Evolutionary conservation across 2,888 invertebrate genomes (phyloP).

Genomic region (Nomada hirtipes): DNA sequence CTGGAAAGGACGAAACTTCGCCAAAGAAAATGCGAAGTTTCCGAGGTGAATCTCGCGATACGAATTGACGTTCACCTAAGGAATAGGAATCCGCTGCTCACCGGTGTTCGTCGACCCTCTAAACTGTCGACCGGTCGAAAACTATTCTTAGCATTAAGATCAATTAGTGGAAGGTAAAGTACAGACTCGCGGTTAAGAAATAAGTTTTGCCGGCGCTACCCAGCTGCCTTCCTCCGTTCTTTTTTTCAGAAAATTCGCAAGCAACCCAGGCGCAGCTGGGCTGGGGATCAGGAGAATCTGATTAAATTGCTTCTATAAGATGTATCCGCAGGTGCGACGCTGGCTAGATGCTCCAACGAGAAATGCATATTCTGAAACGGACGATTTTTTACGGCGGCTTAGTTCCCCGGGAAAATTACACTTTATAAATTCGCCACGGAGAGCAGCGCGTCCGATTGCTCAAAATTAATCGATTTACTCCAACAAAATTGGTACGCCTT

Average conservation of each 20-base stretch:
- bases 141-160: constrained; percentile 32
- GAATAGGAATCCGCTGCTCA: not conserved
- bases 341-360: constrained; percentile 17
- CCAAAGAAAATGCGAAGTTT: not conserved
- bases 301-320: constrained; percentile 70
- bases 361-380: constrained; percentile 52
- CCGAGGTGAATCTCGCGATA: not conserved
- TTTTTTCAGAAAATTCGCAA: constrained; percentile 19
- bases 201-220: constrained; percentile 63
- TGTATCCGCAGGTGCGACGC: constrained; percentile 68
- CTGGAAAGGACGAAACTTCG: too few relatives aligned
- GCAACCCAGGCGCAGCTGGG: constrained; percentile 70
- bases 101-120: constrained; percentile 20
- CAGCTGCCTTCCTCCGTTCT: constrained; percentile 51
- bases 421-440: constrained; percentile 23
- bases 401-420: constrained; percentile 21
- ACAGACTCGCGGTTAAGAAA: constrained; percentile 45
- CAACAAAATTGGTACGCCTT: not conserved
- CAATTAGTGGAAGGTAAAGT: constrained; percentile 40
- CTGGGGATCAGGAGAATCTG: constrained; percentile 71
- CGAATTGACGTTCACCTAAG: not conserved
- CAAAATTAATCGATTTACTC: constrained; percentile 21
- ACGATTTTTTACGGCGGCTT: constrained; percentile 48
- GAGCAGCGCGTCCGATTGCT: not conserved
- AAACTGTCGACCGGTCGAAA: constrained; percentile 45